phyloP scores from a whole-genome alignment of 2,888 invertebrate species.

The Biston stratarius region DNA sequence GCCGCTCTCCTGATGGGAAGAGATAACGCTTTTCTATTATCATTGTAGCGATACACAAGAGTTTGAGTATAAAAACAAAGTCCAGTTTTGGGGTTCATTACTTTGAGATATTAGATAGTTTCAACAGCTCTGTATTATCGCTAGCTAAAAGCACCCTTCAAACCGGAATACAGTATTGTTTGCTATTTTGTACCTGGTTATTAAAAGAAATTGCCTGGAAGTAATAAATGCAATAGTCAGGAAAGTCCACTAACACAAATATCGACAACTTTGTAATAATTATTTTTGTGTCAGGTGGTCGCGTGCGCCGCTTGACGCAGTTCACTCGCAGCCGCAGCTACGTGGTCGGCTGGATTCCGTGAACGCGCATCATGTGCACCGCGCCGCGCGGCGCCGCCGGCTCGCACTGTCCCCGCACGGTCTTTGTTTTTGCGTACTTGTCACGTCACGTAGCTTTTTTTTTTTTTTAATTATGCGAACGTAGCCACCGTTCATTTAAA shows the following conservation, averaged over 20 bases:
- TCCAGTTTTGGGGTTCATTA: too few relatives aligned
- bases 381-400: conserved; percentile 30
- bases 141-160: too few relatives aligned
- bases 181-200: too few relatives aligned
- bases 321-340: conserved; percentile 91
- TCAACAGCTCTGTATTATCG: too few relatives aligned
- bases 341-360: conserved; percentile 90
- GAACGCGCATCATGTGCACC: conserved; percentile 46
- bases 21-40: too few relatives aligned
- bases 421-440: conserved; percentile 46
- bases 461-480: background rate
- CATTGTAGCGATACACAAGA: too few relatives aligned
- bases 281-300: conserved; percentile 84
- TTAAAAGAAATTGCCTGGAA: too few relatives aligned
- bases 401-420: conserved; percentile 36
- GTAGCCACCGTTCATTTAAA: background rate
- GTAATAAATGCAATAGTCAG: too few relatives aligned
- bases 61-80: too few relatives aligned
- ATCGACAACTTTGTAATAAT: background rate
- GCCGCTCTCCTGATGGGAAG: too few relatives aligned
- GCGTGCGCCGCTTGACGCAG: conserved; percentile 92
- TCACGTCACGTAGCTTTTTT: conserved; percentile 18
- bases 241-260: background rate
- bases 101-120: too few relatives aligned
- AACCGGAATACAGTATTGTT: too few relatives aligned